Base-by-base conservation (phyloP, 2,888 invertebrate species). In the Hypercompe scribonia region DNA sequence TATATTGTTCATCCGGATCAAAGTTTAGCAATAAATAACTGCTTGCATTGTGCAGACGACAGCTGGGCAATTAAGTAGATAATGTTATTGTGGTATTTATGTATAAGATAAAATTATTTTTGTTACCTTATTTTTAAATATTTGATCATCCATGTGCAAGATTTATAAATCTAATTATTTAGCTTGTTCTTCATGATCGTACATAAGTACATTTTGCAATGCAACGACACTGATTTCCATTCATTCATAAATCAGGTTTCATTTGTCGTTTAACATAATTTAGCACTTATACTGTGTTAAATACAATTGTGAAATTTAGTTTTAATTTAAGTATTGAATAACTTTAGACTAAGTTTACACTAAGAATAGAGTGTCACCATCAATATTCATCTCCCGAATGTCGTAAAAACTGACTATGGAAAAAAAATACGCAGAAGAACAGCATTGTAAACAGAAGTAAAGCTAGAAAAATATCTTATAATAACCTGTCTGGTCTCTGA, bases 21-120 rank as follows among this genome's bases (percentile, higher is more conserved):
- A 50, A 65, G 21, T 65, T 54, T 65, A 54, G 54, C 54, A 70
- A 65, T 70, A 70, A 63, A 61, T 36, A 64, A 42, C n/a, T 33
- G 33, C n/a, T 50, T 70, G 34, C 18, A 50, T 68, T 28, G 34
- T 58, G 58, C 11, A 68, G 36, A 39, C 18, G 58, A 68, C 36
- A 28, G 39, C 36, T 58, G 7, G 68, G n/a, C 58, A 68, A 68
- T 68, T 36, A 39, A 68, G 28, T 39, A 58, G 18, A 58, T 58
- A 58, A 67, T 36, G 28, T 34, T 68, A 68, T 34, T 68, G 34
- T 24, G 33, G 21, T 50, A 50, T 42, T 28, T 2, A 65, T 65
- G 39, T 21, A 65, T 28, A 42, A 39, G 15, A 15, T 39, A n/a
- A n/a, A 54, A 65, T 11, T 18, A 42, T 42, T 42, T 65, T 42